phyloP scores from a whole-genome alignment of 1,140 invertebrate species.

The Nixonia krombeini region DNA sequence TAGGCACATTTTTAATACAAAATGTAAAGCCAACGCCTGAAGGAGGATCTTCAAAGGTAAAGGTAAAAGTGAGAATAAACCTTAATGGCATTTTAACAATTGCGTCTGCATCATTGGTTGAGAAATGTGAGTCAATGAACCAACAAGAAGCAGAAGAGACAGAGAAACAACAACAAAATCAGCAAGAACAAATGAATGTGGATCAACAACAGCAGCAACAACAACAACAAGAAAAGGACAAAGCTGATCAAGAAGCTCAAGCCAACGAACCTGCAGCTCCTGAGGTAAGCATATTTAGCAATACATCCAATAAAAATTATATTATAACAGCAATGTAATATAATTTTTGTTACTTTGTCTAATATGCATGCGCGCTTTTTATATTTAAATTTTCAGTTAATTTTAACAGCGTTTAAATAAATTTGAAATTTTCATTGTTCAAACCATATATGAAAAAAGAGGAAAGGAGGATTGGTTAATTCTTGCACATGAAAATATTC shows the following conservation, averaged over 20 bases:
- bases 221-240: slow-evolving; percentile 57
- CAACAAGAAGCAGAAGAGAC: slow-evolving; percentile 73
- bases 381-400: no score
- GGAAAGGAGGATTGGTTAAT: no score
- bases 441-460: no score
- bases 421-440: no score
- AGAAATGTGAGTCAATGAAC: slow-evolving; percentile 82
- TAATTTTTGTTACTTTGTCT: no score
- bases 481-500: no score
- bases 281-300: no score
- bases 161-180: slow-evolving; percentile 69
- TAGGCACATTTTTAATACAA: slow-evolving; percentile 86
- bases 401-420: no score
- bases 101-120: slow-evolving; percentile 86
- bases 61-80: slow-evolving; percentile 95
- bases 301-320: no score
- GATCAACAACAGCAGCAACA: slow-evolving; percentile 63
- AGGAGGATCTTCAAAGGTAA: slow-evolving; percentile 92
- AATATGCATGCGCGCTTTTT: no score
- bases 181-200: slow-evolving; percentile 69
- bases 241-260: slow-evolving; percentile 66
- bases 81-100: slow-evolving; percentile 93
- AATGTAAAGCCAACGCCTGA: slow-evolving; percentile 89
- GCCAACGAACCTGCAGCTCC: slow-evolving; percentile 70
- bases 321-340: no score